Evolutionary conservation across 2,113 vertebrate genomes (phyloP), one percentile per base, ranked within the genome.

Genomic region (Struthio camelus): DNA sequence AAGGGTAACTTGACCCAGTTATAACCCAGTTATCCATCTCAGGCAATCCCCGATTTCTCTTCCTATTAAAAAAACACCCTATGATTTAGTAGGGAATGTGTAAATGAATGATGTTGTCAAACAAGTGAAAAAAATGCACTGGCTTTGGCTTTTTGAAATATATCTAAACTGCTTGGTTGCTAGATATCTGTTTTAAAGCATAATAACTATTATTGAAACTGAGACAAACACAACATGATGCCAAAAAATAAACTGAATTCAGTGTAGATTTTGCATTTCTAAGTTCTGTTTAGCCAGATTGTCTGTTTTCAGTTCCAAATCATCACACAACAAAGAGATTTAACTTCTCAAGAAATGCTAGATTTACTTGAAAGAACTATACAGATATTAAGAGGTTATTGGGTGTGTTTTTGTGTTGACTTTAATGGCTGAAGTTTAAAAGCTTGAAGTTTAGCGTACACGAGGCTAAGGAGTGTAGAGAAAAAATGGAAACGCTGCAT

Each of bases 291-390:
- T 96, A 89, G 28, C 40, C 73, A 89, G 58, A 44, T 85, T 91
- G 87, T 81, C 91, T 97, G 67, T 85, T 93, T 93, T 80, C 85
- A 70, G 75, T 94, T 95, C 85, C 85, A 96, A 77, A 80, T 85
- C 15, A 85, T 67, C 87, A 85, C 85, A 93, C 85, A 96, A 44
- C 67, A 90, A 90, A 36, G 75, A 90, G 75, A 91, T 96, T 96
- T 80, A 94, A 85, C 82, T 77, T 94, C 93, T 96, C 87, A 80
- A 94, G 62, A 94, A 94, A 77, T 70, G 85, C 28, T 97, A 96
- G 94, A 96, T 94, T 85, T 93, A 95, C 91, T 90, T 97, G 93
- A 96, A 97, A 96, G 94, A 83, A 83, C 79, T 90, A 23, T 38
- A 40, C 50, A 78, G 90, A 93, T 89, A 96, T 73, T 91, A 96